Evolutionary conservation across 2,888 invertebrate genomes (phyloP), one percentile per base, ranked within the genome.

Genomic region (Camptogramma bilineatum): DNA sequence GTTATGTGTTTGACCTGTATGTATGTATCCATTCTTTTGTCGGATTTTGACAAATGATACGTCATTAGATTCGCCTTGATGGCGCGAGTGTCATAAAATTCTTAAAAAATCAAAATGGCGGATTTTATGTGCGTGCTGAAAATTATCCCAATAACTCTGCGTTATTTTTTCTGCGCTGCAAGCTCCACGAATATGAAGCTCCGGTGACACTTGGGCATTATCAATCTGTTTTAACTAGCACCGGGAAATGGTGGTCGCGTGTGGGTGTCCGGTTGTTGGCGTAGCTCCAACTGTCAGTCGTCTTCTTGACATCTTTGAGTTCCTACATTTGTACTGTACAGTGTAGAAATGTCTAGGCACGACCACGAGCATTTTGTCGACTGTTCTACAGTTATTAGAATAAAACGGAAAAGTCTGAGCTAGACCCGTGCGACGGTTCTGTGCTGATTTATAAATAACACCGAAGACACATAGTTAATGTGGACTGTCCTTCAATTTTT

Each of bases 151-250:
- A n/a, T n/a, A n/a, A n/a, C n/a, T n/a, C n/a, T n/a, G 34, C 4
- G 34, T 39, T 53, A 42, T 44, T 24, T 13, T n/a, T 13, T 19
- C n/a, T 24, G 42, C 28, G 31, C 56, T 13, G 83, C 84, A 83
- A 82, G 81, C 79, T 78, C 78, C n/a, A n/a, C 76, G 75, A 88
- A 91, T 91, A 91, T 90, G 91, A 87, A 85, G 80, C 78, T 42
- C 79, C 79, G 80, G 87, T 86, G 91, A 91, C 92, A 92, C 87
- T 91, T 88, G 86, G 87, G 85, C 84, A 88, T 90, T 89, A 90
- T 91, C 90, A 90, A 90, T 90, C 84, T 86, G 90, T 88, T 90
- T 86, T 84, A 90, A 90, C 89, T 86, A 82, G 87, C 83, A 81
- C 79, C 84, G 84, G 84, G 76, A 57, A 71, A 58, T 70, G 64